These are phyloP conservation scores for Dicrurus megarhynchus DNA, from an alignment of 2,113 vertebrate species.

Conservation along the genomic window DNA sequence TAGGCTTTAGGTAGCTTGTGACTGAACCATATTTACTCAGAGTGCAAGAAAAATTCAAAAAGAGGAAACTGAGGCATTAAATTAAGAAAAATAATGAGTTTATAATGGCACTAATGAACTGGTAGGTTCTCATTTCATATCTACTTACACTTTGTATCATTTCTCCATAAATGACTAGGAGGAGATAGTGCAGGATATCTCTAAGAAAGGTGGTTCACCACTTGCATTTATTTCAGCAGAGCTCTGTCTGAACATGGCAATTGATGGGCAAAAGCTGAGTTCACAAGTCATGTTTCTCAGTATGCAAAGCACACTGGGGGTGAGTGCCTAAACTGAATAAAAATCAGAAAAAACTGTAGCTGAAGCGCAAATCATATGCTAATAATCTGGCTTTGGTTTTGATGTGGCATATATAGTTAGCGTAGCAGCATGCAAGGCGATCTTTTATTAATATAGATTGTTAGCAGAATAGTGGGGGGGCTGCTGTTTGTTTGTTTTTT, in stretches of 20 bases:
- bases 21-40: neutral
- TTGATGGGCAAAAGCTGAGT: neutral
- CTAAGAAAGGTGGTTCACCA: neutral
- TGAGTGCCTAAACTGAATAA: neutral
- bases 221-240: neutral
- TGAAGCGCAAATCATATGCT: neutral
- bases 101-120: neutral
- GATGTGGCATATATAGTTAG: neutral
- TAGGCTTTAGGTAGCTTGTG: neutral
- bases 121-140: neutral
- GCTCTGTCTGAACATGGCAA: rapidly evolving
- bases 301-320: neutral
- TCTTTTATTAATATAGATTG: neutral
- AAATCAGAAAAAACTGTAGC: neutral
- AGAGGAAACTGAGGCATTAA: neutral
- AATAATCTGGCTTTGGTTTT: neutral
- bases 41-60: neutral
- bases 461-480: neutral
- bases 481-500: neutral
- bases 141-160: neutral
- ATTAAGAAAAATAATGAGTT: neutral
- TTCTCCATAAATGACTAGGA: neutral
- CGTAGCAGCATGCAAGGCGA: neutral
- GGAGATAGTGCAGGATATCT: neutral
- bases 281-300: neutral